phyloP scores from a whole-genome alignment of 2,888 invertebrate genomes.

The Sarcophaga carnaria region DNA sequence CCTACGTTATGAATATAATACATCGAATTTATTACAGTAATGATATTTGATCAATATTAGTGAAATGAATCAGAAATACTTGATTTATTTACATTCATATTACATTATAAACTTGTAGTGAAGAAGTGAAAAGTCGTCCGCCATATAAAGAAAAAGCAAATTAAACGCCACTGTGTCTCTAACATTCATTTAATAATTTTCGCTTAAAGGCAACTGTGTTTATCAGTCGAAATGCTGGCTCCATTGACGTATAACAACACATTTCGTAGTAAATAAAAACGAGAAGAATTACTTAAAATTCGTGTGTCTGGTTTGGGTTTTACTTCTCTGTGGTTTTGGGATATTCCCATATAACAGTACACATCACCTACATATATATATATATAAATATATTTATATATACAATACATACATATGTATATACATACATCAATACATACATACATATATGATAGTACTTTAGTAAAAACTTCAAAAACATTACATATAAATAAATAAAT shows the following conservation, averaged over 20 bases:
- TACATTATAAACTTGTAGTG: too few relatives aligned
- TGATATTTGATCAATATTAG: not conserved
- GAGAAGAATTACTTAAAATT: conserved; percentile 37
- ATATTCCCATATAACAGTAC: conserved; percentile 55
- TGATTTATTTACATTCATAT: too few relatives aligned
- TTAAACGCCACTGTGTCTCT: too few relatives aligned
- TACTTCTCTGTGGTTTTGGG: conserved; percentile 61
- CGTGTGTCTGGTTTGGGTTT: conserved; percentile 52
- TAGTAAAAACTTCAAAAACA: not conserved
- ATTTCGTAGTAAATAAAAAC: conserved; percentile 9
- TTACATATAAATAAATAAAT: not conserved
- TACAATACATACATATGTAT: not conserved
- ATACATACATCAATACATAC: not conserved
- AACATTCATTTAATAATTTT: not conserved
- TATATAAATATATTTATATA: too few relatives aligned
- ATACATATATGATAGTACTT: not conserved
- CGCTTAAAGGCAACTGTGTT: not conserved
- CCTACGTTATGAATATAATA: not conserved
- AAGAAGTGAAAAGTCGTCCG: too few relatives aligned
- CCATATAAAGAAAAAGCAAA: too few relatives aligned
- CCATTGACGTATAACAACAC: not conserved
- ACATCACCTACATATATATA: too few relatives aligned
- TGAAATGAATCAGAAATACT: not conserved
- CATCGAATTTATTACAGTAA: not conserved
- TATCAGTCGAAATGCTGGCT: not conserved